phyloP scores from a whole-genome alignment of 2,113 vertebrate species.

The Furnarius figulus region DNA sequence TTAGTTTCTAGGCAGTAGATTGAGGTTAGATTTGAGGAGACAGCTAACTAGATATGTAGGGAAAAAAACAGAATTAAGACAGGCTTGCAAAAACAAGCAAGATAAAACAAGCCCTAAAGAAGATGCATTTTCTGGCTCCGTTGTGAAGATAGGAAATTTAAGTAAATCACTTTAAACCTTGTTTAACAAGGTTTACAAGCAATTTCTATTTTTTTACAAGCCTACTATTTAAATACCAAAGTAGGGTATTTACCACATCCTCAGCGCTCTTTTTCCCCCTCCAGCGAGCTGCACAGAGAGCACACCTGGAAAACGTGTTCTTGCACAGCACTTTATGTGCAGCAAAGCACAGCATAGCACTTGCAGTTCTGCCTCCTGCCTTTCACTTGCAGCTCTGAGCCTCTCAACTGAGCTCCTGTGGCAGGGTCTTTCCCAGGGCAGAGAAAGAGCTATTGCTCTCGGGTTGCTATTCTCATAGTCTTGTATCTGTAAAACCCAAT shows the following conservation, averaged over 20 bases:
- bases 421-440: background rate
- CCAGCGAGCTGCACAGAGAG: background rate
- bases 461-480: background rate
- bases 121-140: background rate
- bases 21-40: background rate
- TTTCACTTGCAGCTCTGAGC: background rate
- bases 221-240: background rate
- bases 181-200: background rate
- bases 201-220: background rate
- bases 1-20: background rate
- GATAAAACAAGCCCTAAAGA: background rate
- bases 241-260: background rate
- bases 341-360: background rate
- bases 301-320: background rate
- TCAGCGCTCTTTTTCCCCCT: background rate
- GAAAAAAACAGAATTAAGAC: background rate
- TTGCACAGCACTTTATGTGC: background rate
- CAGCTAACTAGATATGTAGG: background rate
- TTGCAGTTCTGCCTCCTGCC: background rate
- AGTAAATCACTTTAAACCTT: background rate
- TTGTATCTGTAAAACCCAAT: background rate
- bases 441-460: background rate
- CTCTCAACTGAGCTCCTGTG: background rate
- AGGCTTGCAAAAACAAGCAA: background rate
- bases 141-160: background rate